Conservation (phyloP, 2,797 vertebrate genomes). For the Coregonus sp. region DNA sequence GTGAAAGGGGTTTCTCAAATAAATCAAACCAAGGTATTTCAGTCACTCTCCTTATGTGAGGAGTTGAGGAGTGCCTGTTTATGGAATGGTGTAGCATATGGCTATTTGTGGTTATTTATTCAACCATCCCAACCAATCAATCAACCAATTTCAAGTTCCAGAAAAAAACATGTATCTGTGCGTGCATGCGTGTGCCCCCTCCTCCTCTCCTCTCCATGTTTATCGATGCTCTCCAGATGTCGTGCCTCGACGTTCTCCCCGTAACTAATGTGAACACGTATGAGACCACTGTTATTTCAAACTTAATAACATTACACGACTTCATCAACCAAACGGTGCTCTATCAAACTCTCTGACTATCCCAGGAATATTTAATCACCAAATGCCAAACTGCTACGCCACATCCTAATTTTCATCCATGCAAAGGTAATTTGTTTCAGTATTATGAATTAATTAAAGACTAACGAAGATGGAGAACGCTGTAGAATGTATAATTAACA, state of each 20-base stretch:
- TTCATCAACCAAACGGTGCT: constrained; percentile 72
- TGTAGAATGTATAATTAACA: constrained; percentile 80
- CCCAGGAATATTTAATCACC: constrained; percentile 83
- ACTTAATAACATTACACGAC: constrained; percentile 78
- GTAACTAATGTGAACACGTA: constrained; percentile 46
- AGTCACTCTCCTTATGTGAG: neutral
- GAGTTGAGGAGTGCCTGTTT: too few species aligned
- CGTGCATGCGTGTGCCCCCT: neutral
- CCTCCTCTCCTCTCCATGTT: constrained; percentile 14
- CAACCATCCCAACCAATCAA: too few species aligned
- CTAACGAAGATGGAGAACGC: constrained; percentile 83
- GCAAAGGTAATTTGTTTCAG: constrained; percentile 87
- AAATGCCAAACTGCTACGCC: constrained; percentile 80
- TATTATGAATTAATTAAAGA: constrained; percentile 87
- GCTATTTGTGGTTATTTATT: too few species aligned
- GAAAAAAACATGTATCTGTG: too few species aligned
- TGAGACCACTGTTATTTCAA: constrained; percentile 76
- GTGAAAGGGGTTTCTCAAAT: constrained; percentile 48
- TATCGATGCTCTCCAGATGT: constrained; percentile 15
- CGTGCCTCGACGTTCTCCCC: constrained; percentile 9
- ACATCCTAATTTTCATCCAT: constrained; percentile 83
- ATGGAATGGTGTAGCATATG: too few species aligned
- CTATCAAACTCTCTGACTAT: constrained; percentile 76
- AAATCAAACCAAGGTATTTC: constrained; percentile 36
- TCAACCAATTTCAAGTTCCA: too few species aligned